Base-by-base conservation (phyloP, 2,797 vertebrate genomes). In the Notamacropus eugenii region DNA sequence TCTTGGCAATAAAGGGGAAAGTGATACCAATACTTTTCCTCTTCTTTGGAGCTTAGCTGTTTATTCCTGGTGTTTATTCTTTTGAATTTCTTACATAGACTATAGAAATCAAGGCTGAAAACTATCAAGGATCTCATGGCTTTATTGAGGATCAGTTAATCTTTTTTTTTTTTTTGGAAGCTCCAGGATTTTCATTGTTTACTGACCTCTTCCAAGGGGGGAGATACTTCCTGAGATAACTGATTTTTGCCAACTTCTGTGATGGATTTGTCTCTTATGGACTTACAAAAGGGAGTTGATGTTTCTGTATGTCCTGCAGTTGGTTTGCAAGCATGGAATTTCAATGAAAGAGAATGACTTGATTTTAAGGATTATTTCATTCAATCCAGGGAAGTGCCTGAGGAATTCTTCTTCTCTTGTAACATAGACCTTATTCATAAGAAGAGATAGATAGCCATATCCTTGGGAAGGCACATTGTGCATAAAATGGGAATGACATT, bases 201-300 rank as follows among this genome's bases (percentile, higher is more conserved):
- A 10, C 28, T 90, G 28, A 93, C 55, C 31, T 55, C 52, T 1
- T 59, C 94, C 19, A 31, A 9, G 58, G 90, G 62, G 90, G 91
- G 56, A 67, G 82, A 0, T 0, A 93, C 28, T 92, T 0, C 50
- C n/a, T 95, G n/a, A 27, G n/a, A 16, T 27, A 91, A 46, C 16
- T 31, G 29, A 90, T 40, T 55, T 90, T 95, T 62, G 94, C 82
- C 92, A 90, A 90, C 1, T 90, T 91, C 52, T 95, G 67, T 67
- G 56, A 13, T 19, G 3, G 93, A 16, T 56, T 90, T 58, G 1
- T 92, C 92, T 24, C 13, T n/a, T 29, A 95, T n/a, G 50, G 55
- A 29, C 58, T 67, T 59, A 90, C 31, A 91, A 1, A 4, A 40
- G 0, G 0, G 93, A 2, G 54, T 52, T 67, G 52, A 92, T 8